A percentile compares a stretch with the other conserved stretches of the same genome.
Conservation (phyloP, 2,888 invertebrate species). For the Gastrophysa polygoni region DNA sequence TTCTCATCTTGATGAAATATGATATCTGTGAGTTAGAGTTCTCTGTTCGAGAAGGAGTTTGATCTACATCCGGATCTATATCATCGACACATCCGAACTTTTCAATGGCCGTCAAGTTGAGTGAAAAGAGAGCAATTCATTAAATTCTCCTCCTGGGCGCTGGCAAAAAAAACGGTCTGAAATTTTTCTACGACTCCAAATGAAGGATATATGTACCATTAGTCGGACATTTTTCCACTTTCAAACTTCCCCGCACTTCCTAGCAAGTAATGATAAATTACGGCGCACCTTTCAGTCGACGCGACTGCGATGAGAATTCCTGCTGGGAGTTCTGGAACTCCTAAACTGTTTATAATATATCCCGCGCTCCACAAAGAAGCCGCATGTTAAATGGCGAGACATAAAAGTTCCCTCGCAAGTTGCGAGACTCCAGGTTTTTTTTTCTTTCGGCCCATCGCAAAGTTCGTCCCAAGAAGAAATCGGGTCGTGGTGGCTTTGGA, state of each 20-base stretch:
- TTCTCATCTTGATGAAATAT: no score
- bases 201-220: constrained; percentile 46
- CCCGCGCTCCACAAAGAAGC: constrained; percentile 40
- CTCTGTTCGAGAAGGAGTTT: background rate
- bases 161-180: constrained; percentile 28
- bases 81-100: constrained; percentile 12
- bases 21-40: no score
- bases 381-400: constrained; percentile 38
- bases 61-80: background rate
- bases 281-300: constrained; percentile 46
- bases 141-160: constrained; percentile 26
- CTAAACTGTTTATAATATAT: constrained; percentile 48
- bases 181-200: constrained; percentile 38
- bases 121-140: constrained; percentile 28
- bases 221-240: constrained; percentile 43
- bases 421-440: constrained; percentile 4
- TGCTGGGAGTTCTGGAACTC: constrained; percentile 44
- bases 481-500: no score
- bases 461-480: no score
- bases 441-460: no score
- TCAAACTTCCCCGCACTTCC: constrained; percentile 43
- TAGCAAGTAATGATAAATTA: constrained; percentile 47
- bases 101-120: constrained; percentile 21
- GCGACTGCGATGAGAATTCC: constrained; percentile 42
- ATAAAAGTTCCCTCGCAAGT: constrained; percentile 29